phyloP scores from a whole-genome alignment of 1,140 invertebrate species.

The Tetranychus urticae region DNA sequence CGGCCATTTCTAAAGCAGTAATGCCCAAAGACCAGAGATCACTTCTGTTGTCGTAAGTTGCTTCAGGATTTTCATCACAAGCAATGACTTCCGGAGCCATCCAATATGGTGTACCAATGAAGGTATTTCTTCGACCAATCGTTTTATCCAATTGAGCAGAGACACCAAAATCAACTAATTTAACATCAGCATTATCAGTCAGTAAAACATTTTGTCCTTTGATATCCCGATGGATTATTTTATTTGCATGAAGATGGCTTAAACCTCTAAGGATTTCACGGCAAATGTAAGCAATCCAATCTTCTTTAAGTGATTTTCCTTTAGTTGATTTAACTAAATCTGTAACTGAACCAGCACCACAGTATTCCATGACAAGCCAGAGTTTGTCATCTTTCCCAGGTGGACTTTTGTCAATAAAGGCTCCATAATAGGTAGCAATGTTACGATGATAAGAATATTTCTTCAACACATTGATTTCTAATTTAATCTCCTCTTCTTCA shows the following conservation, averaged over 20 bases:
- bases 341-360: conserved; percentile 93
- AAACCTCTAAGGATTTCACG: conserved; percentile 77
- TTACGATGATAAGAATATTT: conserved; percentile 98
- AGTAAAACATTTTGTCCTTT: conserved; percentile 99
- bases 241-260: conserved; percentile 90
- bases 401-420: conserved; percentile 96
- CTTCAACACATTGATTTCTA: conserved; percentile 97
- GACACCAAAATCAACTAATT: conserved; percentile 99
- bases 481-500: conserved; percentile 98
- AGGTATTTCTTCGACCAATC: conserved; percentile 92
- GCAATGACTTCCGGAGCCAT: conserved; percentile 77
- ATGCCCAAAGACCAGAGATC: conserved; percentile 14
- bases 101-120: conserved; percentile 98
- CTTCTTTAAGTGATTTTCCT: conserved; percentile 90
- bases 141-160: conserved; percentile 96
- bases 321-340: conserved; percentile 98
- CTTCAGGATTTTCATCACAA: conserved; percentile 98
- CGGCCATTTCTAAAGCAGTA: conserved; percentile 97
- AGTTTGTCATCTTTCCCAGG: conserved; percentile 97
- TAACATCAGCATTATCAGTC: conserved; percentile 98
- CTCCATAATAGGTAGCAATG: conserved; percentile 99
- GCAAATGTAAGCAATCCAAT: conserved; percentile 99
- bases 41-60: conserved; percentile 87
- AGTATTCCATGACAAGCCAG: conserved; percentile 99
- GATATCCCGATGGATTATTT: conserved; percentile 98